These are phyloP conservation scores for Drosophila ananassae DNA, from an alignment of 1,140 invertebrate species.

Conservation along the genomic window DNA sequence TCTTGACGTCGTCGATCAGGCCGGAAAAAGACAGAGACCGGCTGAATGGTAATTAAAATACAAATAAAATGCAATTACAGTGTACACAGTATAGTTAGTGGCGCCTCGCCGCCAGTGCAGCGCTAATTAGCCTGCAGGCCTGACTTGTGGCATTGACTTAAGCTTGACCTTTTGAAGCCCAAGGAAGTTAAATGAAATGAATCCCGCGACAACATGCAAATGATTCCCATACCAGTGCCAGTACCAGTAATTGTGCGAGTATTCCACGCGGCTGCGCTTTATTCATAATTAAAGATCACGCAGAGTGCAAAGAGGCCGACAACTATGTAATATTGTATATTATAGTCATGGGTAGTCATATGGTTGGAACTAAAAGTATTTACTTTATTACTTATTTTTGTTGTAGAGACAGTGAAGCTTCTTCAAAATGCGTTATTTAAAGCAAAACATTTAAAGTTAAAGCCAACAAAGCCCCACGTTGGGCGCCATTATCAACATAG, in stretches of 20 bases:
- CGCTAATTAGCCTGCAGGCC: conserved; percentile 36
- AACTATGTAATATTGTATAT: conserved; percentile 18
- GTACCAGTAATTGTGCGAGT: conserved; percentile 39
- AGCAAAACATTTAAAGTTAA: too few relatives aligned
- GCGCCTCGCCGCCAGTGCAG: conserved; percentile 26
- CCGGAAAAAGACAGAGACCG: neutral
- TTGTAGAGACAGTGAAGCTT: conserved; percentile 5
- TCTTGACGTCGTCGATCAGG: conserved; percentile 18
- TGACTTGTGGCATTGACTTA: conserved; percentile 51
- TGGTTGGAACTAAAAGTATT: conserved; percentile 19
- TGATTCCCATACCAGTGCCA: conserved; percentile 28
- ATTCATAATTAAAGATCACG: conserved; percentile 56
- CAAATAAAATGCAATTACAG: conserved; percentile 47
- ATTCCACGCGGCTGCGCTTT: conserved; percentile 33
- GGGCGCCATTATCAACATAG: too few relatives aligned
- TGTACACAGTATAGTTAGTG: conserved; percentile 25
- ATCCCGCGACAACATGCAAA: conserved; percentile 42
- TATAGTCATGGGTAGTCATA: neutral
- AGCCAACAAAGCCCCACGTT: too few relatives aligned
- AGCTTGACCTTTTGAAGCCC: conserved; percentile 41
- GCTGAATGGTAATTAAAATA: conserved; percentile 26
- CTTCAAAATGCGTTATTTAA: too few relatives aligned
- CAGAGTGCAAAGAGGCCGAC: conserved; percentile 37
- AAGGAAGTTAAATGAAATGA: conserved; percentile 39
- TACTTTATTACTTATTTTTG: neutral